Conservation (phyloP, 2,888 invertebrate species). For the Patella ulyssiponensis region DNA sequence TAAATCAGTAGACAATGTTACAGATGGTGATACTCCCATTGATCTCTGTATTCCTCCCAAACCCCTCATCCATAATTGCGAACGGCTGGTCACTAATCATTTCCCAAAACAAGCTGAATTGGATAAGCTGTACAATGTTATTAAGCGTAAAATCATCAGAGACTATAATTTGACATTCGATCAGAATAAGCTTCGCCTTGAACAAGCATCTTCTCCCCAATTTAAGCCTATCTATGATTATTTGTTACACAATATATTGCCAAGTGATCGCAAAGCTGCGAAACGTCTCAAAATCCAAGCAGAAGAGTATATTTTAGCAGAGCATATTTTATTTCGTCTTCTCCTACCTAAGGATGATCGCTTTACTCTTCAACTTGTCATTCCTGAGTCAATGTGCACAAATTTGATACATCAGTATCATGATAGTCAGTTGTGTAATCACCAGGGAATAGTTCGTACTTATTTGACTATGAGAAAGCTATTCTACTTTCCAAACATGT, state of each 20-base stretch:
- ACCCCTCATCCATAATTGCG: not conserved
- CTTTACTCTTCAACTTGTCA: not conserved
- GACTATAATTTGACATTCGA: not conserved
- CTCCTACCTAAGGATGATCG: not conserved
- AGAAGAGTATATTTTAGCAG: not conserved
- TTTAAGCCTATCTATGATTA: constrained; percentile 4
- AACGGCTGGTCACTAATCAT: not conserved
- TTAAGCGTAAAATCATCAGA: not conserved
- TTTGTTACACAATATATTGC: not conserved
- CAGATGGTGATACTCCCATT: too few species aligned
- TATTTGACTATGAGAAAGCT: not conserved
- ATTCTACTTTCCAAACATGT: not conserved
- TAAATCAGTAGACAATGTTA: too few species aligned
- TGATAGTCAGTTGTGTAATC: not conserved
- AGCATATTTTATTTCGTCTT: not conserved
- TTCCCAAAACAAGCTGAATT: not conserved
- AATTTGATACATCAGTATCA: constrained; percentile 1
- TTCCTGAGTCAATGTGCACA: not conserved
- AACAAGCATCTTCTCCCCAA: constrained; percentile 4
- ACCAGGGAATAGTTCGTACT: not conserved
- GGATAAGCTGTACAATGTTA: not conserved
- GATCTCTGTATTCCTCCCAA: not conserved
- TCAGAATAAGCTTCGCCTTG: not conserved
- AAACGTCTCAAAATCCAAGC: not conserved
- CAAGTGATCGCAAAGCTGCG: not conserved